Evolutionary conservation across 2,888 invertebrate genomes (phyloP).

Genomic region (Volucella zonaria): DNA sequence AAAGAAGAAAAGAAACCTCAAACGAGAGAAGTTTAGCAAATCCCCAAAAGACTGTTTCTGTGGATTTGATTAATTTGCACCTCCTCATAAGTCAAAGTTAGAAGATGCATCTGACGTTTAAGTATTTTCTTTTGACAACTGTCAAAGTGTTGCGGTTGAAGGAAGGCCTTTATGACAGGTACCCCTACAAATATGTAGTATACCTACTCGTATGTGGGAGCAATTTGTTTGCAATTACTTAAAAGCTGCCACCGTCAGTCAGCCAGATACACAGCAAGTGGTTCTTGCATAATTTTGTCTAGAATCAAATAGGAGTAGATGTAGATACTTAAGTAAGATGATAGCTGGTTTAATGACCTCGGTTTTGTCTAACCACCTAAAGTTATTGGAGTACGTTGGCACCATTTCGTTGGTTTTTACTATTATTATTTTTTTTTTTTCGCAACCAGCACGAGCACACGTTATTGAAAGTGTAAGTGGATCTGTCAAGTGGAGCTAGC

Average conservation of each 20-base stretch:
- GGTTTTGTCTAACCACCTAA: constrained; percentile 16
- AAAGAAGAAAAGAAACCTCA: constrained; percentile 21
- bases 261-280: too few relatives aligned
- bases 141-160: constrained; percentile 4
- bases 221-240: constrained; percentile 12
- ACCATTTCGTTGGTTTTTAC: constrained; percentile 29
- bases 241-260: not conserved
- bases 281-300: constrained; percentile 4
- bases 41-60: constrained; percentile 17
- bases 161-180: constrained; percentile 12
- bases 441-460: constrained; percentile 9
- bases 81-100: constrained; percentile 17
- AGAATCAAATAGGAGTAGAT: constrained; percentile 9
- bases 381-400: constrained; percentile 39
- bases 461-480: constrained; percentile 49
- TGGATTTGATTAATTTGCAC: constrained; percentile 20
- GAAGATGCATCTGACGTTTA: not conserved
- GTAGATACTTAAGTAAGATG: not conserved
- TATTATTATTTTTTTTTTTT: not conserved
- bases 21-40: constrained; percentile 10
- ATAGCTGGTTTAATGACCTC: constrained; percentile 38
- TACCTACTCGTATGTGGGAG: not conserved
- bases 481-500: not conserved
- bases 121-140: too few relatives aligned
- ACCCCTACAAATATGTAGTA: too few relatives aligned